Base-by-base conservation (phyloP, 1,140 invertebrate species). In the Drosophila subpulchrella region DNA sequence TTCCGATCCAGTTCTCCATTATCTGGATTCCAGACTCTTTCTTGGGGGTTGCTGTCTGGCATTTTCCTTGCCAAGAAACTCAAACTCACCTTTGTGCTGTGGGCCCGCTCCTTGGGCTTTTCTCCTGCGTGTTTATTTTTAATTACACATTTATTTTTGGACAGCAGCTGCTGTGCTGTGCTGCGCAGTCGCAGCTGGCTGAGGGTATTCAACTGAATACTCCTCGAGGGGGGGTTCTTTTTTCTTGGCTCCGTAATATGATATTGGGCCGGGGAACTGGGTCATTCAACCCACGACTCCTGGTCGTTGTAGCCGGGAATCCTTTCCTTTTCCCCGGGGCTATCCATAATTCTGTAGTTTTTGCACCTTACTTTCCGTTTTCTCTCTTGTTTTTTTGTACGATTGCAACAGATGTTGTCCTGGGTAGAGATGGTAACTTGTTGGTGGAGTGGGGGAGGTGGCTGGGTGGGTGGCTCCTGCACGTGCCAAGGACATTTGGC, bases 171-270 rank as follows among this genome's bases (percentile, higher is more conserved):
- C 46, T 51, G 67, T 76, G 77, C 46, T 51, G 67, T 51, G 67
- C 76, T 85, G 81, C 81, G 82, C 83, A 78, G 79, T 71, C 83
- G 83, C 83, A 89, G 84, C 82, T 86, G 81, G 66, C 53, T 27
- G 44, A 70, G 63, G 80, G 51, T 82, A 83, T 71, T 83, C 63
- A 78, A 83, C 78, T 50, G 42, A 53, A 62, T 3, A n/a, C 41
- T 62, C 41, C 54, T 59, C 27, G 30, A n/a, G n/a, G 44, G 36
- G 42, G 51, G 17, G 30, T 32, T 58, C 54, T 11, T 46, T 39
- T 46, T 24, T 58, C 51, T 53, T 10, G 48, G 15, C 36, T 59
- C 15, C 6, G 48, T 75, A 85, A 78, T 58, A 70, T 50, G 79
- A 85, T 85, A 85, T 80, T 36, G 66, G 53, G 47, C 36, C 20